phyloP scores from a whole-genome alignment of 2,888 invertebrate species.

The Ormyrus pomaceus region DNA sequence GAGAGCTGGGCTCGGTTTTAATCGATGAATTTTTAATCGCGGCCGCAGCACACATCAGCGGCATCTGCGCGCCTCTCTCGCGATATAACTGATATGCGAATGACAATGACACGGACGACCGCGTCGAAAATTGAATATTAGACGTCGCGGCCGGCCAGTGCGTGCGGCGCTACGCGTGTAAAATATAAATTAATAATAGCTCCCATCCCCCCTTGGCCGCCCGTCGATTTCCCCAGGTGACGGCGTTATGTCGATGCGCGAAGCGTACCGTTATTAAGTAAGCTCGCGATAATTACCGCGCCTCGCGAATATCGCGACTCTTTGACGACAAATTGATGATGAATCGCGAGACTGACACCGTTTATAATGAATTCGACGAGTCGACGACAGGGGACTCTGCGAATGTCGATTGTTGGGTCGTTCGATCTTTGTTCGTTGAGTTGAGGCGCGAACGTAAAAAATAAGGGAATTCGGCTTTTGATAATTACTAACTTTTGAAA shows the following conservation, averaged over 20 bases:
- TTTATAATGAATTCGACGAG: conserved; percentile 22
- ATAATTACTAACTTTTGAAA: no score
- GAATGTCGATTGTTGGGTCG: not conserved
- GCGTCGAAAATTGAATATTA: not conserved
- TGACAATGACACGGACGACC: conserved; percentile 36
- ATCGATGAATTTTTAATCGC: conserved; percentile 42
- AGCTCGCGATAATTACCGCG: conserved; percentile 36
- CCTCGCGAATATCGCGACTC: not conserved
- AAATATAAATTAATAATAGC: conserved; percentile 42
- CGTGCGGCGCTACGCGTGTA: conserved; percentile 26
- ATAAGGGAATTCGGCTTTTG: no score
- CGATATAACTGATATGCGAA: conserved; percentile 49
- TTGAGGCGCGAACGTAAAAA: no score
- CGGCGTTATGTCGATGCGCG: not conserved
- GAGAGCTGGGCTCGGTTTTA: not conserved
- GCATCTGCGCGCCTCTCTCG: conserved; percentile 11
- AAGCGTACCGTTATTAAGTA: conserved; percentile 31
- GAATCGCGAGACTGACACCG: conserved; percentile 20
- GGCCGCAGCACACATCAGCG: conserved; percentile 7
- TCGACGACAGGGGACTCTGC: conserved; percentile 22
- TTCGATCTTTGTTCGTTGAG: no score
- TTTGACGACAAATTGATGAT: conserved; percentile 42
- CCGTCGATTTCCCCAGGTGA: conserved; percentile 24
- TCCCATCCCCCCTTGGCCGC: no score
- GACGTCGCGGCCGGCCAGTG: not conserved